phyloP scores from a whole-genome alignment of 2,113 vertebrate species.

The Myiozetetes cayanensis region DNA sequence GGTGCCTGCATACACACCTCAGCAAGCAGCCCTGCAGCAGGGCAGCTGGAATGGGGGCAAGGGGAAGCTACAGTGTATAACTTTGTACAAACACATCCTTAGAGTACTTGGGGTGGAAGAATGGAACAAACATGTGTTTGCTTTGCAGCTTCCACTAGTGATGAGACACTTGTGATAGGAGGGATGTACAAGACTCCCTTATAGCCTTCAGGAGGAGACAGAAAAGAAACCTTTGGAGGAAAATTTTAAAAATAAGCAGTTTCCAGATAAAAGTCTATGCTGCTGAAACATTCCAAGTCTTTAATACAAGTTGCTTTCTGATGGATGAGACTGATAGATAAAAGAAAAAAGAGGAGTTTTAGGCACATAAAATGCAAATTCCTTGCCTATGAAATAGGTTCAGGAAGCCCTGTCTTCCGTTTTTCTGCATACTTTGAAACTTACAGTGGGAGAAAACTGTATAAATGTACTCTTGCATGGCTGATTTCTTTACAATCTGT shows the following conservation, averaged over 20 bases:
- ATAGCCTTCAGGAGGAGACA: neutral
- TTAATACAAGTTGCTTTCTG: neutral
- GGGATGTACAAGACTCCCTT: neutral
- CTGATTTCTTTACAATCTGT: neutral
- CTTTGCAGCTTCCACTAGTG: neutral
- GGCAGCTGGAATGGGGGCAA: neutral
- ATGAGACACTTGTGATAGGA: neutral
- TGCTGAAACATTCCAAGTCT: neutral
- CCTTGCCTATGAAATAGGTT: neutral
- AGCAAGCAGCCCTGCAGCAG: neutral
- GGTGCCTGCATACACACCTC: neutral
- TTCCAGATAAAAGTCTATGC: neutral
- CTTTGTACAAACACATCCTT: rapidly evolving
- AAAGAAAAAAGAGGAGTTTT: neutral
- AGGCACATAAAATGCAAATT: neutral
- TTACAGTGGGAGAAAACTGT: neutral
- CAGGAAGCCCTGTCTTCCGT: neutral
- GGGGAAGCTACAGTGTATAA: neutral
- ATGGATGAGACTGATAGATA: neutral
- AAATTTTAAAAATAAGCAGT: neutral
- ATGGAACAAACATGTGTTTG: neutral
- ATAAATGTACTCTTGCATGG: neutral
- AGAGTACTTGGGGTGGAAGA: neutral
- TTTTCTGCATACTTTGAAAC: neutral
- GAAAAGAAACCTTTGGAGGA: neutral